Percentiles rank a stretch among this genome's conserved stretches.
Evolutionary conservation across 2,888 invertebrate species (phyloP).

Genomic region (Caenorhabditis japonica): DNA sequence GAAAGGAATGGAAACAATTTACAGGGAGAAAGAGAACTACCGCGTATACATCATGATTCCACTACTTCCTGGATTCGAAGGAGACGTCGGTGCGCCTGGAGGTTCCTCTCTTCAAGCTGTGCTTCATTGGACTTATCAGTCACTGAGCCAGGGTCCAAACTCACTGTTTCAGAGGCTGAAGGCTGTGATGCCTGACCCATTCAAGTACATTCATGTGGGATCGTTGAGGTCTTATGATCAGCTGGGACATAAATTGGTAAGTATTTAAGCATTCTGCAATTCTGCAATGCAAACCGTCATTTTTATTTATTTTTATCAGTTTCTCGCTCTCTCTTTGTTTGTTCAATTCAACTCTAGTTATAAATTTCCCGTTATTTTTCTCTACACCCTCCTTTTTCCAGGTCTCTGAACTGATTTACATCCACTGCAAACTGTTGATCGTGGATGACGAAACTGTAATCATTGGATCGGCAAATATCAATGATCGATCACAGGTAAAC

Average conservation of each 20-base stretch:
- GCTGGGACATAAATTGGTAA: conserved; percentile 77
- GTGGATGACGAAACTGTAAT: conserved; percentile 91
- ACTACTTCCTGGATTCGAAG: conserved; percentile 77
- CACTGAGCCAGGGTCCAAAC: conserved; percentile 90
- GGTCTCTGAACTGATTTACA: conserved; percentile 94
- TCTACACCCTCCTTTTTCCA: conserved; percentile 56
- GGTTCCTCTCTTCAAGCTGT: conserved; percentile 84
- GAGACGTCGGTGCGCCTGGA: conserved; percentile 85
- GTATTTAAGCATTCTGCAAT: conserved; percentile 25
- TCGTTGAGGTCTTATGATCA: conserved; percentile 79
- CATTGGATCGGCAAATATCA: conserved; percentile 97
- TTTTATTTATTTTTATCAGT: too few species aligned
- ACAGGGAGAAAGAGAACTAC: conserved; percentile 73
- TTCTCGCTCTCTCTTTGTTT: too few species aligned
- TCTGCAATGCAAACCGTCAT: too few species aligned
- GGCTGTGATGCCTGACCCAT: conserved; percentile 77
- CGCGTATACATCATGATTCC: conserved; percentile 77
- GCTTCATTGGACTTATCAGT: conserved; percentile 96
- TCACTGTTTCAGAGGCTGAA: conserved; percentile 83
- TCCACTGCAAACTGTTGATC: conserved; percentile 95
- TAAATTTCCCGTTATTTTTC: background rate
- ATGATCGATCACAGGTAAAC: conserved; percentile 90
- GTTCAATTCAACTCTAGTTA: too few species aligned
- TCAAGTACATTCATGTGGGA: conserved; percentile 79
- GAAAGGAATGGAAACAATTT: conserved; percentile 14